Percentiles rank a stretch among this genome's conserved stretches.
phyloP scores from a whole-genome alignment of 2,888 invertebrate genomes.

The Bruchidius siliquastri region DNA sequence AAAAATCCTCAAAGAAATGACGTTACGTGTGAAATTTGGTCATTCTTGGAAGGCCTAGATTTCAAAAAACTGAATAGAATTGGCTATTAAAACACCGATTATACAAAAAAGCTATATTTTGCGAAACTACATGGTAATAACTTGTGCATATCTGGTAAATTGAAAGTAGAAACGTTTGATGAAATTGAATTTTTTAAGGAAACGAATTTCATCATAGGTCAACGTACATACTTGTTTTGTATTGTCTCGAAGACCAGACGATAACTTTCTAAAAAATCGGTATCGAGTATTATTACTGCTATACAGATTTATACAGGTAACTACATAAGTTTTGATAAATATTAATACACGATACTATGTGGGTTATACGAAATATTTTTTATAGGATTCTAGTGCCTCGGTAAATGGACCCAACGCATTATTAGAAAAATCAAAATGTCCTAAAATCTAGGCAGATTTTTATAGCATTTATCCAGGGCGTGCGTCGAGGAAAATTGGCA shows the following conservation, averaged over 20 bases:
- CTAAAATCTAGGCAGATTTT: too few relatives aligned
- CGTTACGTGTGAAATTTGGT: too few relatives aligned
- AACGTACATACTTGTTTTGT: not conserved
- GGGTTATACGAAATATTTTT: too few relatives aligned
- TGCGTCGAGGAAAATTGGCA: too few relatives aligned
- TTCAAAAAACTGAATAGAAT: not conserved
- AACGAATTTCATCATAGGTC: not conserved
- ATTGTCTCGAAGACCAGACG: not conserved
- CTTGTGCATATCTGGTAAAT: not conserved
- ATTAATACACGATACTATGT: too few relatives aligned
- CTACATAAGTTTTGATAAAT: not conserved
- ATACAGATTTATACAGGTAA: not conserved
- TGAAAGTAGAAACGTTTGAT: not conserved
- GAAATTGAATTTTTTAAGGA: not conserved
- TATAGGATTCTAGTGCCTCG: too few relatives aligned
- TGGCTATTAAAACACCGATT: not conserved
- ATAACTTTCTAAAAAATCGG: not conserved
- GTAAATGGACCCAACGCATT: too few relatives aligned
- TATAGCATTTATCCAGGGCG: too few relatives aligned
- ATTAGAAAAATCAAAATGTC: too few relatives aligned
- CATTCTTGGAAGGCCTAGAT: not conserved
- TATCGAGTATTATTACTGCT: not conserved
- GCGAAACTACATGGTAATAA: not conserved
- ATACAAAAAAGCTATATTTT: not conserved
- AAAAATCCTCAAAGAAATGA: too few relatives aligned